These are phyloP conservation scores for Cylloceria caligata DNA, from an alignment of 2,888 invertebrate genomes.

Conservation along the genomic window DNA sequence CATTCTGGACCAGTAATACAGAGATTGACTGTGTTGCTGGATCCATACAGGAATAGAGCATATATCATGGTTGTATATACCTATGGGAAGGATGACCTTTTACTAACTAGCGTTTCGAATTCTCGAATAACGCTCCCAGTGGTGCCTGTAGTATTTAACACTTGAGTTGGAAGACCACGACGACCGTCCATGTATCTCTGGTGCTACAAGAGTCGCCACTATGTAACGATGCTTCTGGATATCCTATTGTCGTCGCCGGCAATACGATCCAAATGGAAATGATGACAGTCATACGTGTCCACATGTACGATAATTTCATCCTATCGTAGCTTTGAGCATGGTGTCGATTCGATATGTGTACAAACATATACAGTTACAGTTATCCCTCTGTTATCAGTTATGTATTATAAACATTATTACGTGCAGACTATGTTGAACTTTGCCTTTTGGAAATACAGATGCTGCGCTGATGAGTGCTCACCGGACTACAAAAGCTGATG, in stretches of 20 bases:
- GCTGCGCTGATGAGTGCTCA: neutral
- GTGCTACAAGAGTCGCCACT: constrained; percentile 4
- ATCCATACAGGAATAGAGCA: neutral
- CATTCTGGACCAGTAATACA: neutral
- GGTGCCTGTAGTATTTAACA: constrained; percentile 19
- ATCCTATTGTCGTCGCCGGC: constrained; percentile 25
- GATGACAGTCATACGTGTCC: neutral
- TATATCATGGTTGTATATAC: neutral
- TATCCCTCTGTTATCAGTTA: neutral
- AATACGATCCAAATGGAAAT: constrained; percentile 39
- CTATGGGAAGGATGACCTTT: constrained; percentile 14
- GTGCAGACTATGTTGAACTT: neutral
- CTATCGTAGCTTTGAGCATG: neutral
- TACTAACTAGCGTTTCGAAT: constrained; percentile 24
- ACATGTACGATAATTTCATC: neutral
- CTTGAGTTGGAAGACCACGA: neutral
- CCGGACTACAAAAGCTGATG: neutral
- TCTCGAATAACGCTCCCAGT: constrained; percentile 19
- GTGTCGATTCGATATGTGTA: neutral
- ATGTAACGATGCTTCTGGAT: constrained; percentile 10
- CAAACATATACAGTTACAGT: constrained; percentile 3
- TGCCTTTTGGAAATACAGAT: neutral
- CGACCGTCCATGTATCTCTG: constrained; percentile 15
- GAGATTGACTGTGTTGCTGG: neutral
- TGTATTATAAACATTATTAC: neutral